Percentiles rank a stretch among this genome's conserved stretches.
phyloP scores from a whole-genome alignment of 2,797 vertebrate genomes.

The Mormyrops attenuatus region DNA sequence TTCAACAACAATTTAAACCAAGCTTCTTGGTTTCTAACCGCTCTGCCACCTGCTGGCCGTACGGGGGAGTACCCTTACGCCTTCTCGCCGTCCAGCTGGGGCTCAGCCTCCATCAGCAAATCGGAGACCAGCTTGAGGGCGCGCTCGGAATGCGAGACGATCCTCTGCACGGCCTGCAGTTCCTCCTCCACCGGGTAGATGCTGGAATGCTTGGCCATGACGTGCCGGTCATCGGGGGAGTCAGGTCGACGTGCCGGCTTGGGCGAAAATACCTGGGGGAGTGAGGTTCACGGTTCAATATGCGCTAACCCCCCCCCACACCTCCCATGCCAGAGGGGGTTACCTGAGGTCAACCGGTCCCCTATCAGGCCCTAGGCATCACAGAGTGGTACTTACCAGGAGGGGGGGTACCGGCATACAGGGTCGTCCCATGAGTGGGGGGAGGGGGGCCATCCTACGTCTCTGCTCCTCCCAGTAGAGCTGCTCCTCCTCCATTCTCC shows the following conservation, averaged over 20 bases:
- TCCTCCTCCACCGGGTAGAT: conserved; percentile 76
- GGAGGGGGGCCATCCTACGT: conserved; percentile 54
- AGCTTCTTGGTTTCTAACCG: background rate
- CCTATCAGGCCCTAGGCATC: background rate
- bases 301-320: background rate
- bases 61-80: conserved; percentile 25
- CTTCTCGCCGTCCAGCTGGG: background rate
- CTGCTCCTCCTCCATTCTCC: conserved; percentile 67
- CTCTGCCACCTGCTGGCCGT: background rate
- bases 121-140: conserved; percentile 77
- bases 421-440: conserved; percentile 61
- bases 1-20: background rate
- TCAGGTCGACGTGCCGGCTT: conserved; percentile 64
- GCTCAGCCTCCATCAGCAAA: conserved; percentile 52
- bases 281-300: background rate
- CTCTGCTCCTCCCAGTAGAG: conserved; percentile 65
- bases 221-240: conserved; percentile 70
- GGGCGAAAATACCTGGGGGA: background rate
- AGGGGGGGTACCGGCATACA: conserved; percentile 62
- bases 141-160: conserved; percentile 69
- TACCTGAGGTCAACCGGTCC: background rate
- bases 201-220: conserved; percentile 72
- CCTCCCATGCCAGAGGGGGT: background rate
- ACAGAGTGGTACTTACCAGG: conserved; percentile 50
- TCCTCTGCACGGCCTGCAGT: conserved; percentile 71